Base-by-base conservation (phyloP, 2,797 vertebrate species). In the Myripristis murdjan region DNA sequence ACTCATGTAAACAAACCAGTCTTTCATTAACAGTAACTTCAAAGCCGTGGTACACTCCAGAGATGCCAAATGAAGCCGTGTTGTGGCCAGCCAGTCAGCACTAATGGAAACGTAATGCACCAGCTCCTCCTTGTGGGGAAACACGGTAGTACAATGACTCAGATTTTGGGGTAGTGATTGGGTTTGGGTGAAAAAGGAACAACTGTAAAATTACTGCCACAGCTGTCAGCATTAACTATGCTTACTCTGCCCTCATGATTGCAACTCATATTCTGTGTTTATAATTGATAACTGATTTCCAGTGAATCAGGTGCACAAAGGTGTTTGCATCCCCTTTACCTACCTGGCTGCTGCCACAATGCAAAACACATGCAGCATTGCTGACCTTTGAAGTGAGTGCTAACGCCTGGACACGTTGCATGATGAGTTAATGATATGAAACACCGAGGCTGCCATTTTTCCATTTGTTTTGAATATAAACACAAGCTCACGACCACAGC, bases 91-190 rank as follows among this genome's bases (percentile, higher is more conserved):
- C 10, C 9, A 39, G 11, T 44, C 7, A 18, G 11, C 11, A 28
- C 1, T 35, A 1, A 14, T 33, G 2, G 12, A 70, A 80, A 85
- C 64, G 4, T 26, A 39, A 4, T 69, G 23, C 16, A 23, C 1
- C 3, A 7, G 65, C 84, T 64, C 83, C 82, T 47, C 52, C 89
- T 63, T 71, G 82, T 91, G 91, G 85, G 0, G 7, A 63, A 69
- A 70, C 6, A 1, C 2, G 1, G 20, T 22, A 85, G 39, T 71
- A 18, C 77, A 84, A 0, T 14, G 2, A 44, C 22, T n/a, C 4
- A 1, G 28, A 20, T 59, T 14, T 14, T 46, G 16, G 14, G 20
- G 5, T 15, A 39, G 54, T 51, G 24, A 7, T 14, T 37, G 16
- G 26, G 18, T 14, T 5, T 55, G 35, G 4, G 11, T 31, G 7